Conservation (phyloP, 2,888 invertebrate species). For the Heliconius sara region DNA sequence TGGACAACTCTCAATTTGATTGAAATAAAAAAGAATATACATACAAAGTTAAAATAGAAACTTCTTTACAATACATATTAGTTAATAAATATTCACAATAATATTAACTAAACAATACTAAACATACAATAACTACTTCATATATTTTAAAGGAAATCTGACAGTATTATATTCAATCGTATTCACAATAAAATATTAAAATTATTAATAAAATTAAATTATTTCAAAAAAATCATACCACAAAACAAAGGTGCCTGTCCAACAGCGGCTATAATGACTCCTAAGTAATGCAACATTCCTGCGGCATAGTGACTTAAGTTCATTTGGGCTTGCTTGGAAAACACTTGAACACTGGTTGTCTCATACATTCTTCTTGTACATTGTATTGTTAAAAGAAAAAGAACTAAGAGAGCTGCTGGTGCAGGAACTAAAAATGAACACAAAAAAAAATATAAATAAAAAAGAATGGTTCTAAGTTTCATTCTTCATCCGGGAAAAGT, state of each 20-base stretch:
- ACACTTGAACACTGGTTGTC: constrained; percentile 91
- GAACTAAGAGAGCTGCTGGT: constrained; percentile 84
- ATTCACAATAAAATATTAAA: not conserved
- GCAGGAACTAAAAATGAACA: constrained; percentile 79
- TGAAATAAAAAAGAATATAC: too few species aligned
- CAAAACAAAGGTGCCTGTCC: constrained; percentile 89
- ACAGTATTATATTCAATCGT: too few species aligned
- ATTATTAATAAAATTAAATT: not conserved
- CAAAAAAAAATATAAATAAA: too few species aligned
- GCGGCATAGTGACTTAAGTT: constrained; percentile 90
- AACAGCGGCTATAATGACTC: constrained; percentile 85
- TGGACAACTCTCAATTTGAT: too few species aligned
- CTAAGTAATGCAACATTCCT: constrained; percentile 91
- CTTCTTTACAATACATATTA: too few species aligned
- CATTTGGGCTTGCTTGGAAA: constrained; percentile 89
- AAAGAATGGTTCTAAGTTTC: too few species aligned
- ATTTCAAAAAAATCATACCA: constrained; percentile 59
- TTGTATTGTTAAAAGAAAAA: constrained; percentile 87
- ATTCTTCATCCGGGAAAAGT: too few species aligned
- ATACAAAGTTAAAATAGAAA: too few species aligned
- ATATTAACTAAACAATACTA: too few species aligned
- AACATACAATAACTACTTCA: too few species aligned
- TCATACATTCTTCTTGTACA: constrained; percentile 91
- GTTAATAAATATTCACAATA: too few species aligned
- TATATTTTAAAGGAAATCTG: too few species aligned